Evolutionary conservation across 2,888 invertebrate species (phyloP), one percentile per base, ranked within the genome.

Genomic region (Polyommatus iphigenia): DNA sequence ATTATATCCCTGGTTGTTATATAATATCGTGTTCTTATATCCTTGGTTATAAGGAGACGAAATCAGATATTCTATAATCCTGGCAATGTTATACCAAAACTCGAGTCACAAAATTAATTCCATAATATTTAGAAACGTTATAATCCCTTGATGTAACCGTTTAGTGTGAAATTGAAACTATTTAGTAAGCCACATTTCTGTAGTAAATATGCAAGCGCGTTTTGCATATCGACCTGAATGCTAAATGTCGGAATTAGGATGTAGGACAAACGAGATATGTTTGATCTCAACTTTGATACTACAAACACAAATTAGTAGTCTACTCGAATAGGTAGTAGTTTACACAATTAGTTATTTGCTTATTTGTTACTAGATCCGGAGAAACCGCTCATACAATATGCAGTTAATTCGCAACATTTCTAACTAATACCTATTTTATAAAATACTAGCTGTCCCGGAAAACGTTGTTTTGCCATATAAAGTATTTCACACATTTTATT

Each of bases 141-240:
- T 62, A 62, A 62, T 62, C 13, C 20, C 10, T 24, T 24, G 4
- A 62, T 62, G 13, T 62, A 13, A 62, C 24, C 62, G 24, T 62
- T 62, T 62, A 62, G 20, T 24, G 20, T 10, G 24, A 62, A 62
- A 62, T 62, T 24, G 62, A 62, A 62, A 62, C 62, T 62, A 62
- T 62, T 62, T 62, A 54, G 54, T 18, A 62, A 62, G 24, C 24
- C 10, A 62, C 20, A 62, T 13, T 62, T 62, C 62, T 4, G 10
- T 62, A 13, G 62, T 62, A 62, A 62, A 62, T 62, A 62, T 62
- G 24, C 62, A 62, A 62, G 62, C 24, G 62, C 5, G 13, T 24
- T 62, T 62, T 24, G 62, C 62, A 62, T 62, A 24, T 24, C 62
- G 62, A 20, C 62, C 24, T 62, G 62, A 62, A 62, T 24, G 62